Conservation (phyloP, 92 coral and sea anemone species). For the Epizoanthus illoricatus region DNA sequence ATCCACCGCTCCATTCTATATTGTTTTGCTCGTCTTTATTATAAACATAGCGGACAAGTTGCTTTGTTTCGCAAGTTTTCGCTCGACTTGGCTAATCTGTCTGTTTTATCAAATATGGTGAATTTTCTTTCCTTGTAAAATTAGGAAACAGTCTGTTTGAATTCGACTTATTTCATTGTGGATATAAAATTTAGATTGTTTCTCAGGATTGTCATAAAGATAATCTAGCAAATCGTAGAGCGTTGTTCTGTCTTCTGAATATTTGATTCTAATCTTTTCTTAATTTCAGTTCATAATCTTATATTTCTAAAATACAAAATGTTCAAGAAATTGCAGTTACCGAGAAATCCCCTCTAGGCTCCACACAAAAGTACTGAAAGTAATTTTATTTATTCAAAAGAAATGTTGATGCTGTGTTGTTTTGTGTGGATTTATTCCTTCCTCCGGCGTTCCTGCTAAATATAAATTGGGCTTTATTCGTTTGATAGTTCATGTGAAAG, state of each 20-base stretch:
- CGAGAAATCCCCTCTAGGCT: background rate
- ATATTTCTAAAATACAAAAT: background rate
- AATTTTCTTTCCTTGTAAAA: background rate
- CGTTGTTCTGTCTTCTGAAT: slow-evolving; percentile 1
- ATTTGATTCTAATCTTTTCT: background rate
- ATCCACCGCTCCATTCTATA: background rate
- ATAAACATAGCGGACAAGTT: slow-evolving; percentile 8
- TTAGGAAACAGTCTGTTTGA: background rate
- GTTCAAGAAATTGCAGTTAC: background rate
- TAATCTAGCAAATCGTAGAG: slow-evolving; percentile 5
- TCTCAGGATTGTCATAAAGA: background rate
- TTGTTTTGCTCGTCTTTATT: background rate
- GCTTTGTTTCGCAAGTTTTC: background rate
- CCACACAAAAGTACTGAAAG: background rate
- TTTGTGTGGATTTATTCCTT: background rate
- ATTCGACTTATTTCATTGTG: background rate
- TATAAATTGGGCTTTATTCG: too few relatives aligned
- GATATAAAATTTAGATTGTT: background rate
- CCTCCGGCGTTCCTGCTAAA: background rate
- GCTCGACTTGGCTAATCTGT: background rate
- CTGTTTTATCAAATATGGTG: background rate
- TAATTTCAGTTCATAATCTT: background rate
- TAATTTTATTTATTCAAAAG: slow-evolving; percentile 3
- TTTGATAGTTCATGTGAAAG: too few relatives aligned
- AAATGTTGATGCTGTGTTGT: slow-evolving; percentile 7